Evolutionary conservation across 1,140 invertebrate species (phyloP).

Genomic region (Cryptotermes secundus): DNA sequence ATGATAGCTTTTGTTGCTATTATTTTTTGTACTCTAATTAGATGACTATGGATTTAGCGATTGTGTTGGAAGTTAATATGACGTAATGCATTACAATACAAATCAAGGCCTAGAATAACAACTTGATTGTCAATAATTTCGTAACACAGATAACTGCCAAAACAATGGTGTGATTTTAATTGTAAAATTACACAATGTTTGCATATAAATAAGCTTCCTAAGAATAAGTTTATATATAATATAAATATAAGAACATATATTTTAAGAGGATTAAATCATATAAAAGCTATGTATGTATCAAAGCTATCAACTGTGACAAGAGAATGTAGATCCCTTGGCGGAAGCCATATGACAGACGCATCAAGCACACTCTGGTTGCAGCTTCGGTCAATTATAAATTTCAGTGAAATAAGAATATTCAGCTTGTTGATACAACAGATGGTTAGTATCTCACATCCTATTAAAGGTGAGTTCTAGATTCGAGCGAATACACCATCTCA

Average conservation of each 20-base stretch:
- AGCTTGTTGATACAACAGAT: too few species aligned
- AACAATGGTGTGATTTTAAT: background rate
- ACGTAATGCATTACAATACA: background rate
- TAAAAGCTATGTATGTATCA: background rate
- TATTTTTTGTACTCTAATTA: background rate
- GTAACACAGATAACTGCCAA: constrained; percentile 6
- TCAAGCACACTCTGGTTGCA: background rate
- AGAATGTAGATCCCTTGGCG: background rate
- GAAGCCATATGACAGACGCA: background rate
- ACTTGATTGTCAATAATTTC: background rate
- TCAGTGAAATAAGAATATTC: too few species aligned
- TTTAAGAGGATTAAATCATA: background rate
- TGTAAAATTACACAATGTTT: background rate
- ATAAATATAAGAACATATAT: constrained; percentile 7
- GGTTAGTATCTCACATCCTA: too few species aligned
- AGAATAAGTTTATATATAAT: constrained; percentile 10
- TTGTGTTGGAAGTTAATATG: background rate
- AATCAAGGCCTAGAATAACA: background rate
- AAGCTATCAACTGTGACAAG: background rate
- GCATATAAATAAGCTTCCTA: background rate
- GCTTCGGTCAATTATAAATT: too few species aligned
- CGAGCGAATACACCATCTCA: too few species aligned
- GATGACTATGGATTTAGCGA: background rate
- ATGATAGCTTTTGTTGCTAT: background rate
- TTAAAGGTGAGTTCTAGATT: too few species aligned